phyloP scores from a whole-genome alignment of 2,888 invertebrate species.

The Acrobasis repandana region DNA sequence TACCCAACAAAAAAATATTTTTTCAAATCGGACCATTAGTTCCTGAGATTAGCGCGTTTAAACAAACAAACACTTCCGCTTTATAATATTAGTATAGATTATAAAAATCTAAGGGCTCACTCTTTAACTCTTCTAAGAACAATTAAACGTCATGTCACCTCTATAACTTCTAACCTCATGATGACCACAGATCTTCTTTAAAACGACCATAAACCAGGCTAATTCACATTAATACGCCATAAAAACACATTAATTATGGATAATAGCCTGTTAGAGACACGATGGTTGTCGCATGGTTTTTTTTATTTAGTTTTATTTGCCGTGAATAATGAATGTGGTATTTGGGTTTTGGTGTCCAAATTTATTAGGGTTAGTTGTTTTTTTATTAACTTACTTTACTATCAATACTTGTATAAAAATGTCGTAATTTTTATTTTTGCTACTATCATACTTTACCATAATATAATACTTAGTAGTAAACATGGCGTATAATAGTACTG shows the following conservation, averaged over 20 bases:
- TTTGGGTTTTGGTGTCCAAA: conserved; percentile 1
- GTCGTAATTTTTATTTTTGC: too few relatives aligned
- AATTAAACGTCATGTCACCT: background rate
- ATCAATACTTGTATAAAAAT: too few relatives aligned
- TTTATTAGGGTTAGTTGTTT: background rate
- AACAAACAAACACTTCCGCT: too few relatives aligned
- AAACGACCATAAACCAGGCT: conserved; percentile 49
- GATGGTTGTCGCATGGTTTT: conserved; percentile 23
- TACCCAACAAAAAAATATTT: too few relatives aligned
- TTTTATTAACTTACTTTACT: background rate
- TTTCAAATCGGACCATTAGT: too few relatives aligned
- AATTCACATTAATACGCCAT: conserved; percentile 59
- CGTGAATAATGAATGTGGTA: background rate
- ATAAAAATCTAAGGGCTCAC: background rate
- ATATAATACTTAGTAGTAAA: too few relatives aligned
- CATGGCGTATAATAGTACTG: too few relatives aligned
- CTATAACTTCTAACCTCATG: conserved; percentile 24
- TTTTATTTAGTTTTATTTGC: conserved; percentile 4
- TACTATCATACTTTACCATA: too few relatives aligned
- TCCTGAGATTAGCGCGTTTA: too few relatives aligned
- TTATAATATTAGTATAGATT: too few relatives aligned
- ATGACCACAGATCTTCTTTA: conserved; percentile 47
- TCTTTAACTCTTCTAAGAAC: background rate
- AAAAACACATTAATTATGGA: conserved; percentile 57
- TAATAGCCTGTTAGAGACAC: conserved; percentile 41